A percentile compares a stretch with the other conserved stretches of the same genome.
phyloP scores from a whole-genome alignment of 2,797 vertebrate genomes.

The Anas georgica region DNA sequence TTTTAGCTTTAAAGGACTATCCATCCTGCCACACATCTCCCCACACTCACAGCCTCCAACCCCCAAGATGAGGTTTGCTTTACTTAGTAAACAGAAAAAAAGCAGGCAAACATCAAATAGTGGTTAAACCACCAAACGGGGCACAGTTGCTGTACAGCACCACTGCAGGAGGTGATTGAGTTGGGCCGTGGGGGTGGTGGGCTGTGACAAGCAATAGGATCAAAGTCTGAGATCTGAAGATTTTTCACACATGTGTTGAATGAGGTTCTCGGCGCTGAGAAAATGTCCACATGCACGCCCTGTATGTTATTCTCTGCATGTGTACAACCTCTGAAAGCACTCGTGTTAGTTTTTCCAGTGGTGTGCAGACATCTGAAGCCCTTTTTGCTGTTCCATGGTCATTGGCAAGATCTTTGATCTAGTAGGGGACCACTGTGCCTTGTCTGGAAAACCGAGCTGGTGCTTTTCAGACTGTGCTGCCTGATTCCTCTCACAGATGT shows the following conservation, averaged over 20 bases:
- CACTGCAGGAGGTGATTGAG: background rate
- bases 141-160: background rate
- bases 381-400: slow-evolving; percentile 17
- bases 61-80: background rate
- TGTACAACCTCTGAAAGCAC: background rate
- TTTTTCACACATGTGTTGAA: background rate
- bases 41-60: background rate
- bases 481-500: background rate
- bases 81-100: background rate
- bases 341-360: slow-evolving; percentile 9
- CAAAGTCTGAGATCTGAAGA: background rate
- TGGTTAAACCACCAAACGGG: background rate
- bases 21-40: background rate
- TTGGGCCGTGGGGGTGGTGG: background rate
- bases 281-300: background rate
- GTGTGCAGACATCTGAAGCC: background rate
- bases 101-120: background rate
- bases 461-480: background rate
- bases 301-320: background rate
- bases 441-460: background rate
- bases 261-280: background rate
- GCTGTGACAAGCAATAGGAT: background rate
- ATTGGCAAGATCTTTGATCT: slow-evolving; percentile 12
- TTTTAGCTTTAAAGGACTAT: slow-evolving; percentile 23
- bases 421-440: rapidly evolving